Evolutionary conservation across 2,888 invertebrate species (phyloP).

Genomic region (Eustalomyia histrio): DNA sequence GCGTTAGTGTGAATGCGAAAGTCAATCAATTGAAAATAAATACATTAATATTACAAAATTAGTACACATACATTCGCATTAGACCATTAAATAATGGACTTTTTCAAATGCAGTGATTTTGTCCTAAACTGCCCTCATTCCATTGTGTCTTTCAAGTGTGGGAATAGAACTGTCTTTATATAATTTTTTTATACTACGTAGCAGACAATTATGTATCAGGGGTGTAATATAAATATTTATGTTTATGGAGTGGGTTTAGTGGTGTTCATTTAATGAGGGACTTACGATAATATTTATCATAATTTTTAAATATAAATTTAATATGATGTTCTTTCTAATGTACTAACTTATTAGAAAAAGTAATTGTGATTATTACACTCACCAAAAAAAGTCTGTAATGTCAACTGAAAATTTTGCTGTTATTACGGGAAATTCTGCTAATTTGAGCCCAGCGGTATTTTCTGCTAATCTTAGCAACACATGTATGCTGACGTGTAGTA

Average conservation of each 20-base stretch:
- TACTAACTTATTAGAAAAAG: too few relatives aligned
- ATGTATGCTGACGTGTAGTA: too few relatives aligned
- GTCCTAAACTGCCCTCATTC: not conserved
- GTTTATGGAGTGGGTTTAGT: not conserved
- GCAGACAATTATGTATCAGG: not conserved
- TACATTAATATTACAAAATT: not conserved
- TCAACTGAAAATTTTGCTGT: too few relatives aligned
- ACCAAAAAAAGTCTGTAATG: too few relatives aligned
- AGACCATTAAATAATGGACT: not conserved
- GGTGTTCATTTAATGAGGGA: not conserved
- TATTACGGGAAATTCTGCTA: too few relatives aligned
- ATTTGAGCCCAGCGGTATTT: too few relatives aligned
- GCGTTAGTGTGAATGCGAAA: not conserved
- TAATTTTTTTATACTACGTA: not conserved
- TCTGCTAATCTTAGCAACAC: too few relatives aligned
- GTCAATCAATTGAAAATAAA: constrained; percentile 2
- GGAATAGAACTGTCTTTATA: not conserved
- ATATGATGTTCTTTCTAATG: too few relatives aligned
- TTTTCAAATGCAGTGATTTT: not conserved
- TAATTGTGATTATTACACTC: too few relatives aligned
- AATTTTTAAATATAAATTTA: too few relatives aligned
- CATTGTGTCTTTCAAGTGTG: not conserved
- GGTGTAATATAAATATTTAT: constrained; percentile 7
- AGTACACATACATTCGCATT: not conserved
- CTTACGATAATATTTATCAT: not conserved